Conservation (phyloP, 1,140 invertebrate species). For the Aphelenchoides avenae region DNA sequence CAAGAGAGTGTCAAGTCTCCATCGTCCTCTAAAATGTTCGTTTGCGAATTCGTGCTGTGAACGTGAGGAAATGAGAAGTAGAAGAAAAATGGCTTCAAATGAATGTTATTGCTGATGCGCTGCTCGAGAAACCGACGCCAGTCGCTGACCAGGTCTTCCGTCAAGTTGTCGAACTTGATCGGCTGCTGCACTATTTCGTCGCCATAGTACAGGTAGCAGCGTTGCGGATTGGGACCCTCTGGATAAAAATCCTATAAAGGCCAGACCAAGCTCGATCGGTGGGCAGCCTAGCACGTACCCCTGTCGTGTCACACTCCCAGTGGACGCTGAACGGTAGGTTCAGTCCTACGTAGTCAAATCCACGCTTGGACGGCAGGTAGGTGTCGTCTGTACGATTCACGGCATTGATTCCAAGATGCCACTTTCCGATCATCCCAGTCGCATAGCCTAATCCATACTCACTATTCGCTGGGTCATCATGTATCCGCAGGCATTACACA, state of each 20-base stretch:
- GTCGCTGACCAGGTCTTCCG: slow-evolving; percentile 53
- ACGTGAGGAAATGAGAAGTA: slow-evolving; percentile 60
- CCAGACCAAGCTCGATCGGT: slow-evolving; percentile 49
- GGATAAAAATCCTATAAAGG: slow-evolving; percentile 25
- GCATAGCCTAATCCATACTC: slow-evolving; percentile 26
- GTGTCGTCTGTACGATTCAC: slow-evolving; percentile 51
- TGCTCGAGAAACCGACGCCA: slow-evolving; percentile 55
- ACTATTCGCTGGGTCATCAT: slow-evolving; percentile 1
- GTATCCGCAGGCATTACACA: too few species aligned
- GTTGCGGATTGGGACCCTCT: slow-evolving; percentile 16
- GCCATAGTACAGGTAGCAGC: slow-evolving; percentile 57
- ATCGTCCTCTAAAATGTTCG: slow-evolving; percentile 36
- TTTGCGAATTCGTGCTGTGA: slow-evolving; percentile 53
- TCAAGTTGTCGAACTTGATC: slow-evolving; percentile 54
- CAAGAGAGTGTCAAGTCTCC: not conserved
- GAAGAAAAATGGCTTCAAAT: slow-evolving; percentile 55
- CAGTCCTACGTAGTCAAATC: slow-evolving; percentile 33
- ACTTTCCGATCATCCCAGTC: slow-evolving; percentile 52
- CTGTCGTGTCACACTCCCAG: slow-evolving; percentile 55
- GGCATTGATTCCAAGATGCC: slow-evolving; percentile 58
- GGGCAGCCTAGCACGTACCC: slow-evolving; percentile 5
- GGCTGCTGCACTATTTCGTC: slow-evolving; percentile 59
- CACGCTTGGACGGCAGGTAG: slow-evolving; percentile 23
- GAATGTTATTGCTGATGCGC: slow-evolving; percentile 1
- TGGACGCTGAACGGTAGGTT: slow-evolving; percentile 51